Base-by-base conservation (phyloP, 2,888 invertebrate genomes). In the Pollenia labialis region DNA sequence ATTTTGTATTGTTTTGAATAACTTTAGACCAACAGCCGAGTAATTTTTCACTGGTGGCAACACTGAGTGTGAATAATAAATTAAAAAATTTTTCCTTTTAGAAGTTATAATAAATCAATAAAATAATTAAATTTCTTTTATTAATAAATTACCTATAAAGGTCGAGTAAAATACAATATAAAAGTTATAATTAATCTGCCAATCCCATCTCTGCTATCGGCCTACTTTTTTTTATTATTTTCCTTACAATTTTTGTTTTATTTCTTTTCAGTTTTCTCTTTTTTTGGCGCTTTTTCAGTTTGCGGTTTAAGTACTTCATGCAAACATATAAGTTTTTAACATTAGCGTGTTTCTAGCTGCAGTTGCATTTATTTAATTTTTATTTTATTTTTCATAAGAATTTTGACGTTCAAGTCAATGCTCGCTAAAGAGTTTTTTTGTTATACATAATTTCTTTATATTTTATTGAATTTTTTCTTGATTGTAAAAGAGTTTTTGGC, bases 291-390 rank as follows among this genome's bases (percentile, higher is more conserved):
- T 75, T 60, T 58, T 68, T 44, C 44, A 62, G 9, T 54, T 69
- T 52, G 40, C 54, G 58, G 14, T 23, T 50, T 9, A 54, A 72
- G 60, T 32, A 12, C 52, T 44, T 11, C n/a, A n/a, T 9, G n/a
- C 52, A n/a, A n/a, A n/a, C n/a, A 6, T 40, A 44, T n/a, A 18
- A 72, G 46, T 16, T 42, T 44, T 4, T 69, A 54, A 54, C 68
- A 60, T 68, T 74, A 14, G 74, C 84, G 79, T 80, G 84, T 54
- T 72, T 77, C 23, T 60, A 81, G 81, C 81, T 87, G 87, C 87
- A 87, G 62, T 72, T 80, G 79, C 80, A 83, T 58, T 84, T 87
- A 79, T 76, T 79, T 62, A 77, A 68, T 56, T 48, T 58, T 46
- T 46, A 48, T 66, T 66, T 64, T 48, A 18, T 54, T 72, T 40